Evolutionary conservation across 2,113 vertebrate genomes (phyloP).

Genomic region (Okapia johnstoni): DNA sequence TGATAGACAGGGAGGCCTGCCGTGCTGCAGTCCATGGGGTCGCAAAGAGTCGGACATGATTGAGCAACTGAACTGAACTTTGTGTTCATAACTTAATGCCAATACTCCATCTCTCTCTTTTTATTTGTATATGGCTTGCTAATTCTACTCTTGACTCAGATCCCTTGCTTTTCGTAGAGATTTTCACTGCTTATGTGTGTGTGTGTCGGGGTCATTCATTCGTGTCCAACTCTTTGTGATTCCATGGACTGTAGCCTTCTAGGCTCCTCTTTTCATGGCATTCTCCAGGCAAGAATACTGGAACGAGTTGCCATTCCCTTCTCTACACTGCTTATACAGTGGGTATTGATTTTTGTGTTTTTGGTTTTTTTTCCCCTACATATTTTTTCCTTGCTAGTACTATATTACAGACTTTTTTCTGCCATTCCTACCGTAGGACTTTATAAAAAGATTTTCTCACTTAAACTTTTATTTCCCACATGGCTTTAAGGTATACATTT

Average conservation of each 20-base stretch:
- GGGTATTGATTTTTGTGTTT: not conserved
- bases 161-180: not conserved
- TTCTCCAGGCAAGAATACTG: not conserved
- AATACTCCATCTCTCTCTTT: not conserved
- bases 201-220: not conserved
- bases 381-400: not conserved
- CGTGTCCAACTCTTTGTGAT: accelerated
- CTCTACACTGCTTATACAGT: not conserved
- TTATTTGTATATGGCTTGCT: not conserved
- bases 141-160: not conserved
- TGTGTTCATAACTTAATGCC: not conserved
- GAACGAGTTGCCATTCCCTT: not conserved
- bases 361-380: not conserved
- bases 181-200: not conserved
- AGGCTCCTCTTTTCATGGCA: not conserved
- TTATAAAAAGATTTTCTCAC: slow-evolving; percentile 45
- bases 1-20: not conserved
- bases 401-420: not conserved
- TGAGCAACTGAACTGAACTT: not conserved
- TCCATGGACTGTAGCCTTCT: not conserved
- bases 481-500: slow-evolving; percentile 65
- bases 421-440: slow-evolving; percentile 24
- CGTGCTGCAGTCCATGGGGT: not conserved
- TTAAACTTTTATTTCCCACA: slow-evolving; percentile 57
- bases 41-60: accelerated